These are phyloP conservation scores for Sebastes minor DNA, from an alignment of 2,797 vertebrate genomes.

Conservation along the genomic window DNA sequence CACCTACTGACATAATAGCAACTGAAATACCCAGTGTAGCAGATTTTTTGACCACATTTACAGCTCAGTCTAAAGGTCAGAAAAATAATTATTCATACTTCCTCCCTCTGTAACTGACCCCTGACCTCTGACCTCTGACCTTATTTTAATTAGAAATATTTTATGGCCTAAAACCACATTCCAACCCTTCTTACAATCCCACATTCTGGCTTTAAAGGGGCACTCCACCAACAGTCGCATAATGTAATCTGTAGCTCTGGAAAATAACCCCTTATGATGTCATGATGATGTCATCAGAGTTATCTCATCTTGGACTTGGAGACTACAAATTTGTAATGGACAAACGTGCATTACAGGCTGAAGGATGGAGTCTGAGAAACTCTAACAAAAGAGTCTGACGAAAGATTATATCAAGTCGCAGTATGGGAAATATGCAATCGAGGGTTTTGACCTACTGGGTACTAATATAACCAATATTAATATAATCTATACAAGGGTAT, in stretches of 20 bases:
- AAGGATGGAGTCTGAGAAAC: background rate
- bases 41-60: background rate
- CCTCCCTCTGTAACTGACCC: background rate
- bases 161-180: background rate
- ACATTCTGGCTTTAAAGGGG: background rate
- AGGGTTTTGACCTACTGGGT: background rate
- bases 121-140: background rate
- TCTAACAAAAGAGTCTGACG: background rate
- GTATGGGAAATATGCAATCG: background rate
- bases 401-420: background rate
- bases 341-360: background rate
- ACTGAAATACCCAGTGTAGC: background rate
- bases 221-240: background rate
- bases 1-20: background rate
- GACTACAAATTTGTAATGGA: background rate
- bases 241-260: background rate
- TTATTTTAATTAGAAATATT: background rate
- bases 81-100: background rate
- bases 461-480: background rate
- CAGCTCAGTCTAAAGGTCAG: background rate
- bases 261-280: background rate
- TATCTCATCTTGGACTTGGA: background rate
- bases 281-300: background rate
- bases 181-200: background rate
- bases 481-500: too few relatives aligned